Percentiles rank a stretch among this genome's conserved stretches.
Evolutionary conservation across 2,797 vertebrate genomes (phyloP).

Genomic region (Picus viridis): DNA sequence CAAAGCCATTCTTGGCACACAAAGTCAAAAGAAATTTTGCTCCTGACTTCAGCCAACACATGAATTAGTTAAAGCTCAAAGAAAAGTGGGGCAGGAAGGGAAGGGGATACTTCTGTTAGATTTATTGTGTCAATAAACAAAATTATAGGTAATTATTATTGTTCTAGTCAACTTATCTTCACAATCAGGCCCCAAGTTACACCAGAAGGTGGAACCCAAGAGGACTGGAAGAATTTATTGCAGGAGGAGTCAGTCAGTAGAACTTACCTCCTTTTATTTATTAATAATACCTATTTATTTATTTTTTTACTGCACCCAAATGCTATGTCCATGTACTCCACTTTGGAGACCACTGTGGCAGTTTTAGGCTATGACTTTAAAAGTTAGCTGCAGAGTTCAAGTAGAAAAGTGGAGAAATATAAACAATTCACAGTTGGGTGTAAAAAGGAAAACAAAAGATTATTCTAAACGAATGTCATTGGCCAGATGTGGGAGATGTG

Average conservation of each 20-base stretch:
- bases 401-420: too few species aligned
- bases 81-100: background rate
- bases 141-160: background rate
- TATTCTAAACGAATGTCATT: too few species aligned
- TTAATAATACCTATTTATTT: background rate
- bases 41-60: background rate
- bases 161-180: background rate
- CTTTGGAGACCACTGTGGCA: background rate
- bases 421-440: too few species aligned
- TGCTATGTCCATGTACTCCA: rapidly evolving
- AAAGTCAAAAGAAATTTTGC: background rate
- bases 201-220: background rate
- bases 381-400: too few species aligned
- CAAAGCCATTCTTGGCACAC: background rate
- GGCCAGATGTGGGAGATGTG: too few species aligned
- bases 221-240: background rate
- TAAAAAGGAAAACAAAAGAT: too few species aligned
- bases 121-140: background rate
- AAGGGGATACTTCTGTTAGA: background rate
- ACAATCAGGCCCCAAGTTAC: background rate
- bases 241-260: rapidly evolving
- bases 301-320: background rate
- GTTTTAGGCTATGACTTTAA: too few species aligned
- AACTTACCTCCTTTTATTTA: background rate
- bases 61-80: background rate